phyloP scores from a whole-genome alignment of 1,140 invertebrate genomes.

The Dreissena polymorpha region DNA sequence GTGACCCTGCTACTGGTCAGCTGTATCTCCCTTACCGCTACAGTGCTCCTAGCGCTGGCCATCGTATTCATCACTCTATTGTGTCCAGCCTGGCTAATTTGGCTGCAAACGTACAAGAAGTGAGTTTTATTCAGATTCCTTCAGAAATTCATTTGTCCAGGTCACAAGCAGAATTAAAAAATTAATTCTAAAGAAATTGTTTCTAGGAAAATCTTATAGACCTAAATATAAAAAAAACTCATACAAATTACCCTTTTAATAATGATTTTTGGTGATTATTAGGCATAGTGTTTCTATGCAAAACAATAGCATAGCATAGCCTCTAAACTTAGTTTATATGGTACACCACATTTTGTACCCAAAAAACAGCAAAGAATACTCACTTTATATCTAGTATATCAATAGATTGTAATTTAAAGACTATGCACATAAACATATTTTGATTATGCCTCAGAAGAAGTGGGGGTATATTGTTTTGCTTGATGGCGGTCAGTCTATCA shows the following conservation, averaged over 20 bases:
- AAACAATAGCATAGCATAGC: not conserved
- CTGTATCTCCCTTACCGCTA: slow-evolving; percentile 82
- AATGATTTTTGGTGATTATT: slow-evolving; percentile 15
- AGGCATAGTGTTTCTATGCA: not conserved
- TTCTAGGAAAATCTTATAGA: not conserved
- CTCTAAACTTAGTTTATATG: too few species aligned
- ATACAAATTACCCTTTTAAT: not conserved
- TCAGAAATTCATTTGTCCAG: not conserved
- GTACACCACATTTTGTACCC: too few species aligned
- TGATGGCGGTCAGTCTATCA: too few species aligned
- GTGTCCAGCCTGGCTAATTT: slow-evolving; percentile 90
- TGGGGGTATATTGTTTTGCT: too few species aligned
- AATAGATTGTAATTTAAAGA: too few species aligned
- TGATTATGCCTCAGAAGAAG: too few species aligned
- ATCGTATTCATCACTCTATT: slow-evolving; percentile 80
- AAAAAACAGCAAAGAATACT: too few species aligned
- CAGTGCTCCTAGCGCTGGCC: slow-evolving; percentile 79
- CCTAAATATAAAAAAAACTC: not conserved
- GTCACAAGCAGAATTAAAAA: not conserved
- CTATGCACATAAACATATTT: too few species aligned
- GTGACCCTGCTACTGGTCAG: slow-evolving; percentile 61
- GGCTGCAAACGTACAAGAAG: slow-evolving; percentile 92
- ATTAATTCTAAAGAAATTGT: not conserved
- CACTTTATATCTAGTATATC: too few species aligned
- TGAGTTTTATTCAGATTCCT: slow-evolving; percentile 62